phyloP scores from a whole-genome alignment of 2,888 invertebrate species.

The Ophioninae sp. region DNA sequence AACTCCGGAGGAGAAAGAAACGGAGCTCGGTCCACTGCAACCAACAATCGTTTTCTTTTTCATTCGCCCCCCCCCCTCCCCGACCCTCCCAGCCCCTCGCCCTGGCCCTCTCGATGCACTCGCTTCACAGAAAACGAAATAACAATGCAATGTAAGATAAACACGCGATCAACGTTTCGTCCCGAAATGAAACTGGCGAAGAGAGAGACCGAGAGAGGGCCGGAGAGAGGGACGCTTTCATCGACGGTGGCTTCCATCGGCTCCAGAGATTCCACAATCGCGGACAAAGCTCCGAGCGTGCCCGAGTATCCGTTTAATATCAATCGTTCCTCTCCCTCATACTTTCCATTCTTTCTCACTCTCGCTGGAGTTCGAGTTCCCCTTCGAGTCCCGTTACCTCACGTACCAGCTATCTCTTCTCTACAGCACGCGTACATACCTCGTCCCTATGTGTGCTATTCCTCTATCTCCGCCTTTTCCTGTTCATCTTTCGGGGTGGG shows the following conservation, averaged over 20 bases:
- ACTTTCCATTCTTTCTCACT: slow-evolving; percentile 26
- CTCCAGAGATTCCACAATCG: slow-evolving; percentile 53
- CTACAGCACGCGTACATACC: background rate
- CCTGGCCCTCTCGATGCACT: slow-evolving; percentile 19
- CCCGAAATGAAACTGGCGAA: slow-evolving; percentile 72
- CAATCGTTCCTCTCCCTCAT: slow-evolving; percentile 62
- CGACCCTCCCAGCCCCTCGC: background rate
- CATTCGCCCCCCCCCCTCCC: background rate
- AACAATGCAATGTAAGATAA: slow-evolving; percentile 77
- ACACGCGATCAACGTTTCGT: slow-evolving; percentile 73
- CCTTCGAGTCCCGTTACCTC: slow-evolving; percentile 8
- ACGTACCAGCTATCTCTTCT: slow-evolving; percentile 17
- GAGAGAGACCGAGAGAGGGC: slow-evolving; percentile 1
- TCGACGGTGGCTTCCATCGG: slow-evolving; percentile 26
- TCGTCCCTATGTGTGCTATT: slow-evolving; percentile 22
- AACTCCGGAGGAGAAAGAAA: background rate
- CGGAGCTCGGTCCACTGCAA: slow-evolving; percentile 60
- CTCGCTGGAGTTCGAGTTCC: slow-evolving; percentile 24
- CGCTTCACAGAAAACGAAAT: slow-evolving; percentile 68
- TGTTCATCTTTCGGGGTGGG: slow-evolving; percentile 45
- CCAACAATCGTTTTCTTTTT: slow-evolving; percentile 38
- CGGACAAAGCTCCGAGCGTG: slow-evolving; percentile 60
- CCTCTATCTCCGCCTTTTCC: slow-evolving; percentile 58
- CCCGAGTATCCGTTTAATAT: slow-evolving; percentile 65
- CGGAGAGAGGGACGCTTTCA: slow-evolving; percentile 25